A percentile compares a stretch with the other conserved stretches of the same genome.
phyloP scores from a whole-genome alignment of 2,888 invertebrate species.

The Cosmopolites sordidus region DNA sequence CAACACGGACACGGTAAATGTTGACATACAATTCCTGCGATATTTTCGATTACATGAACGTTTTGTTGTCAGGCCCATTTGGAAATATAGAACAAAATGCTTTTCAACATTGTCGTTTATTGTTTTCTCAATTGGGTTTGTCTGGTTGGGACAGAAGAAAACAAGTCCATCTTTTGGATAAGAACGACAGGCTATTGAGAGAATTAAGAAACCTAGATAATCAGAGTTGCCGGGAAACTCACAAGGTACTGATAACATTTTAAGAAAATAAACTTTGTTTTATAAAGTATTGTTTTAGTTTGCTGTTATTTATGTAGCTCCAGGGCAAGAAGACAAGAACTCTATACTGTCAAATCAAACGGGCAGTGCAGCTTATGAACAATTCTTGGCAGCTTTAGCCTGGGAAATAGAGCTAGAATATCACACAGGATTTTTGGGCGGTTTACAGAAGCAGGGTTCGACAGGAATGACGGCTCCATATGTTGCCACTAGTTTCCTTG shows the following conservation, averaged over 20 bases:
- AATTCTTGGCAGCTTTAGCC: constrained; percentile 63
- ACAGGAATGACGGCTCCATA: constrained; percentile 95
- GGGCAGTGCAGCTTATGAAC: constrained; percentile 92
- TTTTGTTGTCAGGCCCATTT: constrained; percentile 9
- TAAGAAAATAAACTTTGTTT: too few relatives aligned
- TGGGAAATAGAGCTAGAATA: constrained; percentile 88
- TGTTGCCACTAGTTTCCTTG: constrained; percentile 86
- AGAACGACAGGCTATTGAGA: constrained; percentile 82
- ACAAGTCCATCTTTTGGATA: constrained; percentile 78
- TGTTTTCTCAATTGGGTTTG: constrained; percentile 89
- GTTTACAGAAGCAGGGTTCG: constrained; percentile 82
- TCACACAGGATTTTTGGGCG: constrained; percentile 94
- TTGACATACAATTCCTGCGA: not conserved
- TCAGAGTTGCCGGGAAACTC: constrained; percentile 87
- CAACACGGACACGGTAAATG: constrained; percentile 30
- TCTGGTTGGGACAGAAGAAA: constrained; percentile 85
- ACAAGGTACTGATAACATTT: constrained; percentile 57
- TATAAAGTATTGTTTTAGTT: constrained; percentile 51
- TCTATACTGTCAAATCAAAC: constrained; percentile 87
- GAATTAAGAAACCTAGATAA: constrained; percentile 91
- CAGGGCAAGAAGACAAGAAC: constrained; percentile 94
- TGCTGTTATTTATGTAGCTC: constrained; percentile 96
- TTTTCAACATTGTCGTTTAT: constrained; percentile 79
- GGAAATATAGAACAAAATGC: constrained; percentile 44
- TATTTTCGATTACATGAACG: not conserved